phyloP scores from a whole-genome alignment of 35 echinoderm and acorn worm genomes.

The Lytechinus pictus region DNA sequence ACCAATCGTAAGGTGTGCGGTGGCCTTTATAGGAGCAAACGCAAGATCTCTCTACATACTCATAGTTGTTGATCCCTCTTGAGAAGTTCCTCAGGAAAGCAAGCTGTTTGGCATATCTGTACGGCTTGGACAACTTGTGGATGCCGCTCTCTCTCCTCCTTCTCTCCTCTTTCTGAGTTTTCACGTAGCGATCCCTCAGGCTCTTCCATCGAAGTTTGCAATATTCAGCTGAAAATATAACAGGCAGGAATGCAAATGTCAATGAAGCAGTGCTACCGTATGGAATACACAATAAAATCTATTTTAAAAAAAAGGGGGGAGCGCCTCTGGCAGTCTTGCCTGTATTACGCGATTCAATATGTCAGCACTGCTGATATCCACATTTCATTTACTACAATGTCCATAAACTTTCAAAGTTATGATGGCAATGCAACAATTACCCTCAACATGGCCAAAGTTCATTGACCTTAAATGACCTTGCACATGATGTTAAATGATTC shows the following conservation, averaged over 20 bases:
- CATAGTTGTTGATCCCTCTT: not conserved
- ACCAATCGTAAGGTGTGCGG: no score
- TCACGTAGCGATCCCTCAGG: constrained; percentile 19
- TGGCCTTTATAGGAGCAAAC: no score
- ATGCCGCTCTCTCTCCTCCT: not conserved
- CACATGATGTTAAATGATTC: no score
- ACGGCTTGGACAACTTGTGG: not conserved
- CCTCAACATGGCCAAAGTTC: no score
- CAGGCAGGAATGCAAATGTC: not conserved
- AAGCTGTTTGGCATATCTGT: not conserved
- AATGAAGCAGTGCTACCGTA: not conserved
- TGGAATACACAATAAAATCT: not conserved
- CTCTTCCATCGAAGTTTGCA: constrained; percentile 32
- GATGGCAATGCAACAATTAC: no score
- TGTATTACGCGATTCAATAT: no score
- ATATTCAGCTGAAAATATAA: not conserved
- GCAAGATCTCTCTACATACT: no score
- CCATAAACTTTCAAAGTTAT: no score
- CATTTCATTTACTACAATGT: no score
- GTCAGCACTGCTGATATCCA: no score
- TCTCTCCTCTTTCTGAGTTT: constrained; percentile 7
- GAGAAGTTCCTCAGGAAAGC: not conserved
- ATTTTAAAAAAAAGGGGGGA: not conserved
- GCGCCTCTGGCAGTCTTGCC: no score
- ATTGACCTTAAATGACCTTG: no score